Evolutionary conservation across 37 sponge, comb jelly and placozoan genomes (phyloP).

Genomic region (Hexactinellida sp.): DNA sequence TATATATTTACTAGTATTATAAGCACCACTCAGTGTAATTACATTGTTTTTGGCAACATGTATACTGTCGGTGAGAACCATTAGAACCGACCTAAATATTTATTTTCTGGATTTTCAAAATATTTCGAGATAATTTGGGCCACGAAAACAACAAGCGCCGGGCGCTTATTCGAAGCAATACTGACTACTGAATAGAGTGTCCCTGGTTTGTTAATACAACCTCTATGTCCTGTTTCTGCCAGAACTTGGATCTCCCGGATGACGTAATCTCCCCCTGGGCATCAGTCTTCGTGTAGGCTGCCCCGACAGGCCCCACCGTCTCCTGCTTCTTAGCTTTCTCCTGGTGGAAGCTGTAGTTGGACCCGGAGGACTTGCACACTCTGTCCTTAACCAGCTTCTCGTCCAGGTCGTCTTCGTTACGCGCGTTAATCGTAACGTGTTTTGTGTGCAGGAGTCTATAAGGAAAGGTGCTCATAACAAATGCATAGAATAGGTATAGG

Average conservation of each 20-base stretch:
- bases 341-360: conserved; percentile 76
- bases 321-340: conserved; percentile 55
- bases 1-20: background rate
- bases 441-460: conserved; percentile 32
- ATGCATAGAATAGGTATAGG: background rate
- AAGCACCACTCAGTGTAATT: background rate
- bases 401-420: conserved; percentile 73
- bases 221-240: conserved; percentile 54
- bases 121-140: too few species aligned
- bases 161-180: background rate
- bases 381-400: conserved; percentile 47
- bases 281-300: conserved; percentile 63
- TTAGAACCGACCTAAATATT: too few species aligned
- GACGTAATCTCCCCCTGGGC: conserved; percentile 45
- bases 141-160: too few species aligned
- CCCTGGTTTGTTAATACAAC: too few species aligned
- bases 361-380: conserved; percentile 76
- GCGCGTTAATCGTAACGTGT: conserved; percentile 76
- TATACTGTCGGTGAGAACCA: too few species aligned
- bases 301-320: conserved; percentile 52
- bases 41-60: background rate
- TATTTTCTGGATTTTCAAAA: too few species aligned
- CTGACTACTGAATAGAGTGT: background rate
- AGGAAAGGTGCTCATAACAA: background rate
- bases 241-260: conserved; percentile 47